These are phyloP conservation scores for Gouania willdenowi DNA, from an alignment of 2,797 vertebrate species.

Conservation along the genomic window DNA sequence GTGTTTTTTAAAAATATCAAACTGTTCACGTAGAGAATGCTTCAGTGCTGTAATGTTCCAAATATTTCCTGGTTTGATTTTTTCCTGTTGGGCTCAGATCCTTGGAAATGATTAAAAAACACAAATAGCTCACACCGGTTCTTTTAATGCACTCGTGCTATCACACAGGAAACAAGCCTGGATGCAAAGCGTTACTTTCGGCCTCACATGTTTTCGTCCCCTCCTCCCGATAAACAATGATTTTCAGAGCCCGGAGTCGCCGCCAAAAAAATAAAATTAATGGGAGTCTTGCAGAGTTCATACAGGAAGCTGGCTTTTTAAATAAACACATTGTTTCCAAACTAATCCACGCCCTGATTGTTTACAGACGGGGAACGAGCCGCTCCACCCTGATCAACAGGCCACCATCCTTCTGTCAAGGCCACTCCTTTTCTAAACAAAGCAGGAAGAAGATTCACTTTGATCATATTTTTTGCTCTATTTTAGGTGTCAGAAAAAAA, in stretches of 20 bases:
- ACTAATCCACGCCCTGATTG: slow-evolving; percentile 82
- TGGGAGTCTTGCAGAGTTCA: slow-evolving; percentile 76
- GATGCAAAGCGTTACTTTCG: slow-evolving; percentile 55
- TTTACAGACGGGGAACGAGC: slow-evolving; percentile 73
- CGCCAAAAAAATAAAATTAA: slow-evolving; percentile 80
- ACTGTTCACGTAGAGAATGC: slow-evolving; percentile 36
- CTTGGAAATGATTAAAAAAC: slow-evolving; percentile 48
- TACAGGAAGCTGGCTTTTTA: slow-evolving; percentile 80
- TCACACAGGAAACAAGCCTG: slow-evolving; percentile 68
- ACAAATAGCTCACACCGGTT: slow-evolving; percentile 44
- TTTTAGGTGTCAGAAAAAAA: no score
- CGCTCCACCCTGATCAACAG: slow-evolving; percentile 54
- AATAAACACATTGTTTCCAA: slow-evolving; percentile 87
- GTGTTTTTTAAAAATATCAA: slow-evolving; percentile 10
- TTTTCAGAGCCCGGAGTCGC: slow-evolving; percentile 70
- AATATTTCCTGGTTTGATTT: slow-evolving; percentile 48
- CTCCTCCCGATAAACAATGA: slow-evolving; percentile 69
- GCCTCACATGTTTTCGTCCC: slow-evolving; percentile 61
- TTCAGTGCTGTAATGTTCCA: slow-evolving; percentile 12
- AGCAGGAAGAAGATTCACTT: slow-evolving; percentile 34
- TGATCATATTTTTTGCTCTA: slow-evolving; percentile 57
- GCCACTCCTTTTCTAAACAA: slow-evolving; percentile 55
- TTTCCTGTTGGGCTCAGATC: slow-evolving; percentile 45
- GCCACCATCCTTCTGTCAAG: slow-evolving; percentile 49
- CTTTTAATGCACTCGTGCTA: slow-evolving; percentile 50